Conservation (phyloP, 2,888 invertebrate genomes). For the Zootermopsis nevadensis region DNA sequence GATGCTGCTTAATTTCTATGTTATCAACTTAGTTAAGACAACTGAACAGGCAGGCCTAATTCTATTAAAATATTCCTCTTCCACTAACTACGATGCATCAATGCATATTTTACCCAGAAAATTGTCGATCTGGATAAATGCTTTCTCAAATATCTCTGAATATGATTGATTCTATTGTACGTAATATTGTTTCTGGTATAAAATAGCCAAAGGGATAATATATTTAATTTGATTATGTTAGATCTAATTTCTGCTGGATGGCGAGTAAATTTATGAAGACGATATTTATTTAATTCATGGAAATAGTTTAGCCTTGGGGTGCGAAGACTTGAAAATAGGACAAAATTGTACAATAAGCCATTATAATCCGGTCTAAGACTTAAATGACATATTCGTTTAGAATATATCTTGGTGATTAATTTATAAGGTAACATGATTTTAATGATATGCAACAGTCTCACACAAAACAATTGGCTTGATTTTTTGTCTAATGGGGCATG, state of each 20-base stretch:
- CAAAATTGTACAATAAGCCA: not conserved
- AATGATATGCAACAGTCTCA: not conserved
- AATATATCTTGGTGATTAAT: not conserved
- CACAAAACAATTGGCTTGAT: not conserved
- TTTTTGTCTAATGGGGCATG: not conserved
- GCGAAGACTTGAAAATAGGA: not conserved
- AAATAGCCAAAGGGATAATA: no score
- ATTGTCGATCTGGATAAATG: not conserved
- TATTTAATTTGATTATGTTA: not conserved
- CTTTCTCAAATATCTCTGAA: no score
- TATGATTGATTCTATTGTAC: no score
- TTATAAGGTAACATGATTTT: not conserved
- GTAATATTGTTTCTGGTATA: no score
- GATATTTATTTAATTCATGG: not conserved
- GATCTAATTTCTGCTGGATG: not conserved
- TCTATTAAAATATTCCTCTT: not conserved
- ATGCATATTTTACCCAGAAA: not conserved
- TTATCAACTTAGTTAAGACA: not conserved
- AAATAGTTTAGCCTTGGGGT: conserved; percentile 13
- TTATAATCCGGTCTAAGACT: not conserved
- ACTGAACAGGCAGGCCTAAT: not conserved
- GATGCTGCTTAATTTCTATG: not conserved
- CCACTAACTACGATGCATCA: not conserved
- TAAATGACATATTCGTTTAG: not conserved
- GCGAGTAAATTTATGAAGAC: not conserved